Evolutionary conservation across 2,888 invertebrate genomes (phyloP).

Genomic region (Habroteleia sp.): DNA sequence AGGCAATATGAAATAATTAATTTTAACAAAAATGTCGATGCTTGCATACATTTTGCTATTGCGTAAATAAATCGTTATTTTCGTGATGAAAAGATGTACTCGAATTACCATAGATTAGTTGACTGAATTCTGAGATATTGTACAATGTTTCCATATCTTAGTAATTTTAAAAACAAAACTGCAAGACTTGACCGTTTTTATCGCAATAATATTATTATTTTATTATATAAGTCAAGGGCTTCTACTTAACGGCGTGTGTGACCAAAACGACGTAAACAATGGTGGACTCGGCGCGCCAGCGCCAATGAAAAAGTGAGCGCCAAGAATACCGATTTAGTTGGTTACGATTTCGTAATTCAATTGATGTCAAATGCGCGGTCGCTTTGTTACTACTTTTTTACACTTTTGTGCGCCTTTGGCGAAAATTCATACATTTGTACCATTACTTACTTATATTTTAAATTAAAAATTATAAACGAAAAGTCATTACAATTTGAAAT

Average conservation of each 20-base stretch:
- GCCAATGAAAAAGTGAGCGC: conserved; percentile 28
- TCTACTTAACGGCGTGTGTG: conserved; percentile 45
- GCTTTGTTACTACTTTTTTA: conserved; percentile 1
- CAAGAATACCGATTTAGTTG: conserved; percentile 29
- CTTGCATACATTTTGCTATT: too few relatives aligned
- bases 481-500: too few relatives aligned
- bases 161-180: conserved; percentile 5
- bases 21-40: too few relatives aligned
- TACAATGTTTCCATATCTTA: conserved; percentile 26
- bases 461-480: too few relatives aligned
- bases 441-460: too few relatives aligned
- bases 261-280: conserved; percentile 54
- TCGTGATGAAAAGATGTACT: conserved; percentile 5
- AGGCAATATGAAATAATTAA: too few relatives aligned
- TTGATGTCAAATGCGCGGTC: background rate
- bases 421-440: too few relatives aligned
- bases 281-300: conserved; percentile 27
- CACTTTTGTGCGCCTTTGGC: too few relatives aligned
- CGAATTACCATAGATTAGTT: background rate
- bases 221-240: conserved; percentile 53
- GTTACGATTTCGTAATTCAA: conserved; percentile 40
- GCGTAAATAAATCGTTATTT: background rate
- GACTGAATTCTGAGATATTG: too few relatives aligned
- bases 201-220: conserved; percentile 30
- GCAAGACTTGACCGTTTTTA: conserved; percentile 14